phyloP scores from a whole-genome alignment of 2,113 vertebrate genomes.

The Aspidoscelis tigris region DNA sequence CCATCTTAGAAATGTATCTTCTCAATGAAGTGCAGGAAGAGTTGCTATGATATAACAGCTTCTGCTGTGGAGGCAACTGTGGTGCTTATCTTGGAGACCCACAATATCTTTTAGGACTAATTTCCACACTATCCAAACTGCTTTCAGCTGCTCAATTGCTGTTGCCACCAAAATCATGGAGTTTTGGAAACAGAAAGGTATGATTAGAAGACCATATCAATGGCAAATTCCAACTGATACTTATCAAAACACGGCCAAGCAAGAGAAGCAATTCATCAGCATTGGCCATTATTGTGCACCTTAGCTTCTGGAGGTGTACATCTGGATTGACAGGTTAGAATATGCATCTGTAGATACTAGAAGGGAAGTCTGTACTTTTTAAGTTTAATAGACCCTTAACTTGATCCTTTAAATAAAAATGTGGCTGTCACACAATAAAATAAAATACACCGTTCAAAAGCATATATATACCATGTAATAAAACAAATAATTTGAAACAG shows the following conservation, averaged over 20 bases:
- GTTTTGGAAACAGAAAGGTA: not conserved
- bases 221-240: constrained; percentile 4
- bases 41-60: no score
- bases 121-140: no score
- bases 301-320: not conserved
- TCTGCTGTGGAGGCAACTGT: no score
- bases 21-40: no score
- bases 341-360: not conserved
- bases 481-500: not conserved
- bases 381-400: not conserved
- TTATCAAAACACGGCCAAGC: constrained; percentile 10
- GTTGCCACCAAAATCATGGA: not conserved
- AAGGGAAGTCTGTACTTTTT: not conserved
- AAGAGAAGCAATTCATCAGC: not conserved
- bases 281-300: not conserved
- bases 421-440: not conserved
- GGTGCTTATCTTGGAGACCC: no score
- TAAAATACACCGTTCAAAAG: not conserved
- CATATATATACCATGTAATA: not conserved
- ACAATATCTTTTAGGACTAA: no score
- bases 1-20: no score
- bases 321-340: not conserved
- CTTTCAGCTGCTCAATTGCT: not conserved
- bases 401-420: not conserved
- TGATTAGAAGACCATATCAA: not conserved